A percentile compares a stretch with the other conserved stretches of the same genome.
Conservation (phyloP, 2,888 invertebrate species). For the Hanleya hanleyi region DNA sequence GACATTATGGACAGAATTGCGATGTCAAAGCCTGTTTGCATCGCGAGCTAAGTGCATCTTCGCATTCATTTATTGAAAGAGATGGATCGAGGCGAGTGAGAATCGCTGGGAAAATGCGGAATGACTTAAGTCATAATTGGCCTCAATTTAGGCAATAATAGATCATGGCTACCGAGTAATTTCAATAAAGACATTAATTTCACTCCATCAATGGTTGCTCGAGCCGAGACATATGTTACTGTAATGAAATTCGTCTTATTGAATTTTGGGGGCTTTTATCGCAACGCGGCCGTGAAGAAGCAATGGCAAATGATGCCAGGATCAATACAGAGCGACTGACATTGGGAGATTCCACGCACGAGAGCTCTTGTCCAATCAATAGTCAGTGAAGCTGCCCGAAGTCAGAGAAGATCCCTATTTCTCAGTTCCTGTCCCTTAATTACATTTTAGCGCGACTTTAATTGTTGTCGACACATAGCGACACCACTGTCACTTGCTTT, state of each 20-base stretch:
- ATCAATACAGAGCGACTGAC: slow-evolving; percentile 8
- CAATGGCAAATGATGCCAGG: too few relatives aligned
- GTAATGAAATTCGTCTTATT: slow-evolving; percentile 30
- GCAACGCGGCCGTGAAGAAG: slow-evolving; percentile 8
- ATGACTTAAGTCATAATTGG: slow-evolving; percentile 3
- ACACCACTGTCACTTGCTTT: too few relatives aligned
- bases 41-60: slow-evolving; percentile 1
- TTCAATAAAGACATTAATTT: slow-evolving; percentile 21
- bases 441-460: slow-evolving; percentile 17
- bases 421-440: slow-evolving; percentile 11
- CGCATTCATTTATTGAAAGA: slow-evolving; percentile 1
- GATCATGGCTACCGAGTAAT: slow-evolving; percentile 1
- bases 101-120: background rate
- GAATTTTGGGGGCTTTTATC: slow-evolving; percentile 13
- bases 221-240: slow-evolving; percentile 21
- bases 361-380: too few relatives aligned
- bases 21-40: background rate
- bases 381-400: too few relatives aligned
- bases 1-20: background rate
- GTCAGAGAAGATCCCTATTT: too few relatives aligned
- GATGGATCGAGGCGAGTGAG: background rate
- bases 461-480: slow-evolving; percentile 21
- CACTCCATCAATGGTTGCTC: background rate
- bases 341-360: too few relatives aligned
- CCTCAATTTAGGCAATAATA: slow-evolving; percentile 9